These are phyloP conservation scores for Podargus strigoides DNA, from an alignment of 2,797 vertebrate species.

Conservation along the genomic window DNA sequence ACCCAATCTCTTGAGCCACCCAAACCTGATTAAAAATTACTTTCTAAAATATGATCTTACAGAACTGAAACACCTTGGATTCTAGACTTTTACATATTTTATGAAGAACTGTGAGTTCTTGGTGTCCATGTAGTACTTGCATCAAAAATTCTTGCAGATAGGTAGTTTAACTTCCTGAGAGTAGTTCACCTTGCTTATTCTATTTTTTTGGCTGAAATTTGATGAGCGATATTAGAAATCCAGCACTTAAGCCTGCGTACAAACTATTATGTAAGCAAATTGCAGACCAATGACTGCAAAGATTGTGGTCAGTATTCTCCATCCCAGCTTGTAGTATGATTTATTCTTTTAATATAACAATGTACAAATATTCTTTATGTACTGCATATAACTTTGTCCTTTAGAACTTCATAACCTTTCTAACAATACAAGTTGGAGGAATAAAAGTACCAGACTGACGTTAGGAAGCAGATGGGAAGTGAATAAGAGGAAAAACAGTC, in stretches of 20 bases:
- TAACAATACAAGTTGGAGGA: neutral
- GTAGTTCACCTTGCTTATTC: neutral
- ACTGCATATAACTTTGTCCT: neutral
- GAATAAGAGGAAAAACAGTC: neutral
- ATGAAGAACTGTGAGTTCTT: neutral
- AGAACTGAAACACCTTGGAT: neutral
- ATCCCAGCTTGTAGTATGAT: neutral
- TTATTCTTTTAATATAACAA: neutral
- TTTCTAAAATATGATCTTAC: slow-evolving; percentile 43
- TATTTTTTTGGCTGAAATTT: neutral
- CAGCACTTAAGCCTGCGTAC: neutral
- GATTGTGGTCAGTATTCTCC: neutral
- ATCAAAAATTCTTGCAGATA: neutral
- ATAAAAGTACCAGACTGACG: neutral
- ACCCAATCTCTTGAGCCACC: slow-evolving; percentile 39
- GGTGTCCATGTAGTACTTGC: neutral
- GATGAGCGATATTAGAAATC: neutral
- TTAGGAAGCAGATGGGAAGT: neutral
- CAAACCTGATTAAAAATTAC: slow-evolving; percentile 44
- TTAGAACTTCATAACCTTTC: neutral
- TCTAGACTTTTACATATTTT: neutral
- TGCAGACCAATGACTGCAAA: neutral
- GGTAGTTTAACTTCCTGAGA: neutral
- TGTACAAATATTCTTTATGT: neutral
- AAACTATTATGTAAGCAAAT: neutral